These are phyloP conservation scores for Microctonus brassicae DNA, from an alignment of 2,888 invertebrate species.

Conservation along the genomic window DNA sequence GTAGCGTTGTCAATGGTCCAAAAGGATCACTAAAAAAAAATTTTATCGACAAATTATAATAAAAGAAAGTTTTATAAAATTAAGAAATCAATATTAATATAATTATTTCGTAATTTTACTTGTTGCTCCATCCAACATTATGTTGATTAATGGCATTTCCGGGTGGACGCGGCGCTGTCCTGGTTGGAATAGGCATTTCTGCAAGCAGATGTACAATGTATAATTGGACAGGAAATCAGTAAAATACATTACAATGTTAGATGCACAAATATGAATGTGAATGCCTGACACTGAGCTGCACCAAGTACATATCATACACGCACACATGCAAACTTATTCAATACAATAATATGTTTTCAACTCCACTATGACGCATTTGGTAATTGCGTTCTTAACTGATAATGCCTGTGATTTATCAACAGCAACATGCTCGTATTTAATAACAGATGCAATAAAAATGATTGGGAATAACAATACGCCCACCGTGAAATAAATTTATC, in stretches of 20 bases:
- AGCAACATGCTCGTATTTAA: neutral
- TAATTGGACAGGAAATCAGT: slow-evolving; percentile 25
- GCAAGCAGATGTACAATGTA: slow-evolving; percentile 42
- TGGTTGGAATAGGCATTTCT: slow-evolving; percentile 76
- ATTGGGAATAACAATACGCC: slow-evolving; percentile 3
- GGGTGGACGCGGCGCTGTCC: slow-evolving; percentile 74
- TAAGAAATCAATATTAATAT: slow-evolving; percentile 9
- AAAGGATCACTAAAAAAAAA: slow-evolving; percentile 59
- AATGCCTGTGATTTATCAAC: slow-evolving; percentile 9
- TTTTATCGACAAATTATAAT: slow-evolving; percentile 6
- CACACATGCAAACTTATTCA: slow-evolving; percentile 31
- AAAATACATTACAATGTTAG: slow-evolving; percentile 30
- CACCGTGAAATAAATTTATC: slow-evolving; percentile 2
- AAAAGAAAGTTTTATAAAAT: neutral
- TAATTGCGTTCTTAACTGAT: slow-evolving; percentile 22
- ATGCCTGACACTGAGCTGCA: slow-evolving; percentile 49
- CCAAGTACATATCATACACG: slow-evolving; percentile 38
- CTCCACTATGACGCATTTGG: slow-evolving; percentile 19
- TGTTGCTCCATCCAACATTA: slow-evolving; percentile 56
- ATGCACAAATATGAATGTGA: slow-evolving; percentile 39
- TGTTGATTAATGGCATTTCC: slow-evolving; percentile 64
- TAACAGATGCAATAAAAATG: neutral
- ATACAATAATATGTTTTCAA: neutral
- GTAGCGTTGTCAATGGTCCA: slow-evolving; percentile 69
- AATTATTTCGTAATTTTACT: slow-evolving; percentile 48